phyloP scores from a whole-genome alignment of 2,797 vertebrate genomes.

The Apodemus agrarius region DNA sequence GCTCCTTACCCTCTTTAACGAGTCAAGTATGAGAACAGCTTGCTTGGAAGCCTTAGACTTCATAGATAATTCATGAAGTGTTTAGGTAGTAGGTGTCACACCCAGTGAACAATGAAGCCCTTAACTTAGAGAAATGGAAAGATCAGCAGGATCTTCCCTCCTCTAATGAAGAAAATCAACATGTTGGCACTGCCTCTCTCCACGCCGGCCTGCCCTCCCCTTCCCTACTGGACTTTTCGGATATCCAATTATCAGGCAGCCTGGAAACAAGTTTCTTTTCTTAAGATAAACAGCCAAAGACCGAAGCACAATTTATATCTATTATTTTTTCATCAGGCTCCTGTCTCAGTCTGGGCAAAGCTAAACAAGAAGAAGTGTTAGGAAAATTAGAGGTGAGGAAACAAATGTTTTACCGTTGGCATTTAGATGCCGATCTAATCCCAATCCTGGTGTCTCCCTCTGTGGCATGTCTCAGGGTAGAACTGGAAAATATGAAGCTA shows the following conservation, averaged over 20 bases:
- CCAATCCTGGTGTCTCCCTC: slow-evolving; percentile 67
- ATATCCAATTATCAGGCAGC: slow-evolving; percentile 57
- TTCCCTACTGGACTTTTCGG: slow-evolving; percentile 64
- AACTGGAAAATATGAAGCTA: slow-evolving; percentile 77
- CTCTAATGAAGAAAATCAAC: slow-evolving; percentile 56
- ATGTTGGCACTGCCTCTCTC: background rate
- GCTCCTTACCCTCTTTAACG: background rate
- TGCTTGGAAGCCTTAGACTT: background rate
- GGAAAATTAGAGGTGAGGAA: slow-evolving; percentile 70
- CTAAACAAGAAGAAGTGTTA: slow-evolving; percentile 76
- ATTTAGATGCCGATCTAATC: slow-evolving; percentile 76
- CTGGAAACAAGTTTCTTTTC: slow-evolving; percentile 71
- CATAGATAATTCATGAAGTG: slow-evolving; percentile 61
- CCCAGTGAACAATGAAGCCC: slow-evolving; percentile 52
- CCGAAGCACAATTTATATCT: slow-evolving; percentile 79
- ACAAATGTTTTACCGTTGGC: slow-evolving; percentile 83
- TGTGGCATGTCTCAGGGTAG: slow-evolving; percentile 71
- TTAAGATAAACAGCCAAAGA: slow-evolving; percentile 78
- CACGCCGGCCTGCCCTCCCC: background rate
- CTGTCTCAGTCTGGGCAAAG: slow-evolving; percentile 61
- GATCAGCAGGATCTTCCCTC: background rate
- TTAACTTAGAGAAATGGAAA: slow-evolving; percentile 32
- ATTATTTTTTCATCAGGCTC: slow-evolving; percentile 80
- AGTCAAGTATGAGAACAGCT: background rate
- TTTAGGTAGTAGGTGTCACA: slow-evolving; percentile 49